phyloP scores from a whole-genome alignment of 2,113 vertebrate genomes.

The Strigops habroptila region DNA sequence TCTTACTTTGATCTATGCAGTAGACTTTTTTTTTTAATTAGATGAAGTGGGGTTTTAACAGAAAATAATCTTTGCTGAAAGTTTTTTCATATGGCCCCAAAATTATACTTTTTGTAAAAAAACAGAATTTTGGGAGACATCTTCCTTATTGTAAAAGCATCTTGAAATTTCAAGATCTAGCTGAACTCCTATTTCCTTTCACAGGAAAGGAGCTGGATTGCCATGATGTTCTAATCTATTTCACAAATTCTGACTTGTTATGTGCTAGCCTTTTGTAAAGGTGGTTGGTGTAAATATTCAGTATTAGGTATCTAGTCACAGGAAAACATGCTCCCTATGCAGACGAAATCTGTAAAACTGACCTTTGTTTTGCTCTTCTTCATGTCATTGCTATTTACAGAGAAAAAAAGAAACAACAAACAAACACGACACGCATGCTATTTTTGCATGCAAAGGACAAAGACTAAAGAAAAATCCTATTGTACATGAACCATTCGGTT shows the following conservation, averaged over 20 bases:
- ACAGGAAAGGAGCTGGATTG: neutral
- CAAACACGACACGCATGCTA: accelerated
- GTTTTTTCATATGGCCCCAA: neutral
- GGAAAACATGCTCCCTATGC: neutral
- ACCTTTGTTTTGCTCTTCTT: neutral
- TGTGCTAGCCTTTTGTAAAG: neutral
- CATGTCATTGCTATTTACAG: neutral
- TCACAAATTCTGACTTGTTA: neutral
- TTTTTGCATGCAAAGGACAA: neutral
- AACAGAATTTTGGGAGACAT: neutral
- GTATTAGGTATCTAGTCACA: neutral
- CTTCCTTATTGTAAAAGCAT: neutral
- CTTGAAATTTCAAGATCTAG: neutral
- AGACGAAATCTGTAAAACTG: neutral
- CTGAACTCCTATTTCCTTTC: neutral
- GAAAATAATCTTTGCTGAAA: neutral
- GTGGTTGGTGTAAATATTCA: neutral
- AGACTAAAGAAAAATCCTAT: neutral
- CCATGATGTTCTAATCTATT: neutral
- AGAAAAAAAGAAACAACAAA: neutral
- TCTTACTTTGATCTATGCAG: neutral
- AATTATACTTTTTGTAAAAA: neutral
- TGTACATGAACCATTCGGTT: neutral
- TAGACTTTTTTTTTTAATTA: neutral
- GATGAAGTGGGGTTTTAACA: neutral